These are phyloP conservation scores for Sitta carolinensis DNA, from an alignment of 2,797 vertebrate species.

Conservation along the genomic window DNA sequence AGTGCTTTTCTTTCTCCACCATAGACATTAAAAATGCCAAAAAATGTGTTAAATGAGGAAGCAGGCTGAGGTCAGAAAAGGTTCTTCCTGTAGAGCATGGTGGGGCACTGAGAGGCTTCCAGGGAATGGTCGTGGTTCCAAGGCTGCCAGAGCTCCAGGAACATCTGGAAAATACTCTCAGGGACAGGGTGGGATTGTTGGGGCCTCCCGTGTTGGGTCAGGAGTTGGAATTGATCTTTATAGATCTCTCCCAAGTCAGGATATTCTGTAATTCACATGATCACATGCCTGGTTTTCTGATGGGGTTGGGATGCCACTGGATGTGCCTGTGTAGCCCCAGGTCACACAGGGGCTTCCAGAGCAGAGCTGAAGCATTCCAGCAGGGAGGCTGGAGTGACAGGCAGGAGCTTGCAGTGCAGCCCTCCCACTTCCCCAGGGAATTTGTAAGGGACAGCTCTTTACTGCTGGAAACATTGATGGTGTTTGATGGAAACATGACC, in stretches of 20 bases:
- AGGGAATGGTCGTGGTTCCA: background rate
- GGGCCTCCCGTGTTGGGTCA: background rate
- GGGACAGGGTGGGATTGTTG: background rate
- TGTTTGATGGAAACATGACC: background rate
- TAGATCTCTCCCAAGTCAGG: background rate
- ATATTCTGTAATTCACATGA: background rate
- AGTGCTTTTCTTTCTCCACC: background rate
- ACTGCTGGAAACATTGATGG: background rate
- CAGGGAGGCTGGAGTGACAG: background rate
- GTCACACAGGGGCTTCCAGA: background rate
- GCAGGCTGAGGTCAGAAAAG: background rate
- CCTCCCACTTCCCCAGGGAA: background rate
- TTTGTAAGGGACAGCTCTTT: background rate
- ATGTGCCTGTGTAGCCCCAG: accelerated
- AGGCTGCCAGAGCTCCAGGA: background rate
- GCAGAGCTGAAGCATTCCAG: background rate
- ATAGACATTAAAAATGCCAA: background rate
- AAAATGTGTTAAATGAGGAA: background rate
- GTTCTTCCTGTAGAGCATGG: background rate
- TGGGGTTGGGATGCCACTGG: background rate
- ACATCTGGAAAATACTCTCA: background rate
- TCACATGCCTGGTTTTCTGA: background rate
- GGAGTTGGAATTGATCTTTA: background rate
- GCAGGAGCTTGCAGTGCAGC: background rate
- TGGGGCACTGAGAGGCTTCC: background rate